These are phyloP conservation scores for Scaptomyza polygonia DNA, from an alignment of 2,888 invertebrate species.

Conservation along the genomic window DNA sequence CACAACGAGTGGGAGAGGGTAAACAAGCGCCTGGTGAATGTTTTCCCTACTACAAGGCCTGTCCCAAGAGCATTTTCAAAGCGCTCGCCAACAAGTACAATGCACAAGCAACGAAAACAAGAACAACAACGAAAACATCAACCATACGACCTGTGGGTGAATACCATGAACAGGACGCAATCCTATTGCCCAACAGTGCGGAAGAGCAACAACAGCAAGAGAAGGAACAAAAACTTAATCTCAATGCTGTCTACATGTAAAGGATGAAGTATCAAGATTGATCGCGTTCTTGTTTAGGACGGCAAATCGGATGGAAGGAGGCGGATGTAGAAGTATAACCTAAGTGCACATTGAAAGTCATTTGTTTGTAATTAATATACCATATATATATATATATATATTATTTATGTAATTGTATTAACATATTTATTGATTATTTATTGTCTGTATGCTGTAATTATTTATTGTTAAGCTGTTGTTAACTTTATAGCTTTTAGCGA, in stretches of 20 bases:
- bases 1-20: slow-evolving; percentile 90
- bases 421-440: slow-evolving; percentile 36
- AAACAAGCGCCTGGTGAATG: slow-evolving; percentile 89
- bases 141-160: slow-evolving; percentile 63
- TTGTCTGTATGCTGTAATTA: slow-evolving; percentile 40
- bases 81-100: slow-evolving; percentile 80
- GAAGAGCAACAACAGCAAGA: slow-evolving; percentile 63
- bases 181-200: slow-evolving; percentile 66
- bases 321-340: slow-evolving; percentile 16
- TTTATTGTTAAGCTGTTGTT: slow-evolving; percentile 65
- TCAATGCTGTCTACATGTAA: slow-evolving; percentile 54
- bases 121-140: slow-evolving; percentile 22
- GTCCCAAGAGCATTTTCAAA: slow-evolving; percentile 91
- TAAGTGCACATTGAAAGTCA: slow-evolving; percentile 83
- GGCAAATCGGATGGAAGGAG: slow-evolving; percentile 3
- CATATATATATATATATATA: too few species aligned
- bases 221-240: slow-evolving; percentile 19
- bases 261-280: slow-evolving; percentile 14
- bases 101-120: slow-evolving; percentile 33
- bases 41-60: slow-evolving; percentile 93
- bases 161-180: slow-evolving; percentile 80
- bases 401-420: slow-evolving; percentile 42
- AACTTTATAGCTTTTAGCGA: slow-evolving; percentile 51
- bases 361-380: slow-evolving; percentile 70
- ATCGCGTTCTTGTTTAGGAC: background rate